Evolutionary conservation across 2,113 vertebrate species (phyloP).

Genomic region (Mesitornis unicolor): DNA sequence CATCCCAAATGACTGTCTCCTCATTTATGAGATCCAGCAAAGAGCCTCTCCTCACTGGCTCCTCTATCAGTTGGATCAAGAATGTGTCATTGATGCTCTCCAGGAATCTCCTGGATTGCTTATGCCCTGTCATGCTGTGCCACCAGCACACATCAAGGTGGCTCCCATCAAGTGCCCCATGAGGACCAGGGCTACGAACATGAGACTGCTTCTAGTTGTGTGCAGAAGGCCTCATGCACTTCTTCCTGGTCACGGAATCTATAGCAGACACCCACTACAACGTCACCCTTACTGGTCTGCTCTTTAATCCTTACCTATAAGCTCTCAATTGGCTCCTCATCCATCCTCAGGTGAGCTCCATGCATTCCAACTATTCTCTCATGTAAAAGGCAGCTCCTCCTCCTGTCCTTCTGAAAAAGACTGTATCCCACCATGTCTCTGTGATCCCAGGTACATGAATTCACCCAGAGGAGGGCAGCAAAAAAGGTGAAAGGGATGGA

Average conservation of each 20-base stretch:
- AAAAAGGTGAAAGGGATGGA: no score
- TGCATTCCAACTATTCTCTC: background rate
- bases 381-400: background rate
- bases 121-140: background rate
- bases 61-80: background rate
- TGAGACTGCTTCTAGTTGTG: background rate
- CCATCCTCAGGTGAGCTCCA: background rate
- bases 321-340: no score
- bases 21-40: background rate
- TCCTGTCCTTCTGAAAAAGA: background rate
- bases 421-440: background rate
- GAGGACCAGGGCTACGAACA: background rate
- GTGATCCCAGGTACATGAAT: background rate
- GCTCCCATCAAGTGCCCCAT: background rate
- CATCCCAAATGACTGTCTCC: background rate
- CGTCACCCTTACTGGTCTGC: no score
- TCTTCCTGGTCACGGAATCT: background rate
- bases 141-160: background rate
- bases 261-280: no score
- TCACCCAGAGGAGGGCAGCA: background rate
- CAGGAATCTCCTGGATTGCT: no score
- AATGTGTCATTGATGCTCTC: background rate
- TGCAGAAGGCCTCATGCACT: background rate
- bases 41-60: background rate
- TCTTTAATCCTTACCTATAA: no score